Percentiles rank a stretch among this genome's conserved stretches.
Evolutionary conservation across 2,113 vertebrate genomes (phyloP).

Genomic region (Epinephelus lanceolatus): DNA sequence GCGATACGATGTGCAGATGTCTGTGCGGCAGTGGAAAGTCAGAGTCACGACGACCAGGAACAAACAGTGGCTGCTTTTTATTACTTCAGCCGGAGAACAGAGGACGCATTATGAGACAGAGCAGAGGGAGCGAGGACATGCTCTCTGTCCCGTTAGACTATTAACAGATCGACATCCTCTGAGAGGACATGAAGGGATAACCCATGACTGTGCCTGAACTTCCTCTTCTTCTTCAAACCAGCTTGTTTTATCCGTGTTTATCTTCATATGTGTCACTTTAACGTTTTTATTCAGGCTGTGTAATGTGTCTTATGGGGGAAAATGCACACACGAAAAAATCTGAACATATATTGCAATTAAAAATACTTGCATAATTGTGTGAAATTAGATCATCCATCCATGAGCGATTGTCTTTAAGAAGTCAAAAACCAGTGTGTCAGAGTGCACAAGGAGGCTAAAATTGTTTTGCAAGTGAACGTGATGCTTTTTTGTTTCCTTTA

Average conservation of each 20-base stretch:
- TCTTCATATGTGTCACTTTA: background rate
- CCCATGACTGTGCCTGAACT: background rate
- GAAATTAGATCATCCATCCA: too few relatives aligned
- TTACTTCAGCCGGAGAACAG: conserved; percentile 62
- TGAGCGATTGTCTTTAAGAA: too few relatives aligned
- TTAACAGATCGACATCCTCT: conserved; percentile 53
- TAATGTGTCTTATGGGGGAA: background rate
- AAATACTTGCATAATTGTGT: background rate
- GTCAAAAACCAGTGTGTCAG: too few relatives aligned
- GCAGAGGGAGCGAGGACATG: conserved; percentile 35
- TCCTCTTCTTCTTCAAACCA: background rate
- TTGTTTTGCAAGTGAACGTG: background rate
- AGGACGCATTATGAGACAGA: conserved; percentile 67
- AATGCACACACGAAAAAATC: background rate
- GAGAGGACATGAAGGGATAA: conserved; percentile 32
- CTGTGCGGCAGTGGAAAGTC: conserved; percentile 49
- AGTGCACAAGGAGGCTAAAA: background rate
- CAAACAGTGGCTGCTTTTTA: conserved; percentile 68
- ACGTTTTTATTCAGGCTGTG: background rate
- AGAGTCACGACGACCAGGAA: conserved; percentile 22
- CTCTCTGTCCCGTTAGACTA: conserved; percentile 58
- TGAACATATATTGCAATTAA: background rate
- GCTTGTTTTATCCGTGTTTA: background rate
- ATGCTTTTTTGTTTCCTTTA: background rate
- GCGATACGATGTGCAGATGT: conserved; percentile 21